Evolutionary conservation across 1,140 invertebrate species (phyloP), one percentile per base, ranked within the genome.

Genomic region (Euura lappo): DNA sequence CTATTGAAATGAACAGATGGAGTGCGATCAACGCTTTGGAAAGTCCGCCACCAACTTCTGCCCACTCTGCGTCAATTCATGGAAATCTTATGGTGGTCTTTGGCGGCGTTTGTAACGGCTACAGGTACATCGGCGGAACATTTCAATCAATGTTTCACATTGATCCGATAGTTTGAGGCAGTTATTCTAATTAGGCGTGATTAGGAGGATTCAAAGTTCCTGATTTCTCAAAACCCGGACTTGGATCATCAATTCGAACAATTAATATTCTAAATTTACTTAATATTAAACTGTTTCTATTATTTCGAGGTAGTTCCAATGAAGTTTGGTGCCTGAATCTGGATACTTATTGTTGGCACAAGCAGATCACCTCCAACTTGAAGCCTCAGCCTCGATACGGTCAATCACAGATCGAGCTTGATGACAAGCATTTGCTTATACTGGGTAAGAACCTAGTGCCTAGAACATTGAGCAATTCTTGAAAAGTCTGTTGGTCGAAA

Each of bases 11-110:
- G 42, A 98, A 98, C 87, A 91, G 93, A 75, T 99, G 98, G 98
- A 92, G 89, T 70, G 89, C 92, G 75, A 89, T 96, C 47, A 91
- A 91, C 79, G 89, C 90, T 0, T 84, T 92, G 69, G 83, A 88
- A 71, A 89, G 90, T 69, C 95, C 92, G 71, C 95, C 92, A 64
- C 93, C 96, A 2, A 93, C 93, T 83, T 94, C 96, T 65, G 97
- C 97, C 7, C 97, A 99, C 88, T 98, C 96, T n/a, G 96, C 96
- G 8, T 94, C 94, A 60, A 91, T 99, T 72, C 93, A 95, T 84
- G 92, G 91, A 67, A 92, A 97, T 88, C 88, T 90, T 67, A 98
- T 99, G 96, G 90, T 99, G 66, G 91, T 98, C 11, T 98, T 98
- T 91, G 97, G 97, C 67, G 95, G 96, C 44, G 87, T 94, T 72